Conservation (phyloP, 2,797 vertebrate species). For the Brachyalestes nurse region DNA sequence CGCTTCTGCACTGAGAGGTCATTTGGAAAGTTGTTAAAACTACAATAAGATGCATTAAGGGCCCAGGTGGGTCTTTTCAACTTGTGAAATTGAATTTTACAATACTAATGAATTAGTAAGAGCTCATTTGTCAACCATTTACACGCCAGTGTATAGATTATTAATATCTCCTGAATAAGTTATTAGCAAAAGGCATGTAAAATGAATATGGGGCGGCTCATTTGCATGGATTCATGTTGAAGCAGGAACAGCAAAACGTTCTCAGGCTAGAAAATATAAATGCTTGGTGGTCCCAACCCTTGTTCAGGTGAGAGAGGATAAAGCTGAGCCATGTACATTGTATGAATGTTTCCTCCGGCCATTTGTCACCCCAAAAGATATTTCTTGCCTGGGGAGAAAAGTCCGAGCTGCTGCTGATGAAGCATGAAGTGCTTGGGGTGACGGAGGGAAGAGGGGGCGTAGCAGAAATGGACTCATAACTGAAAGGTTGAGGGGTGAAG, state of each 20-base stretch:
- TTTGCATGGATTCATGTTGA: conserved; percentile 56
- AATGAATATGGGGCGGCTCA: conserved; percentile 64
- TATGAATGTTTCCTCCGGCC: conserved; percentile 55
- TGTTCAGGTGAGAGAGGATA: neutral
- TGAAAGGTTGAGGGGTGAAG: conserved; percentile 31
- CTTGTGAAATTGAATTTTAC: conserved; percentile 74
- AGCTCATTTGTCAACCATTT: conserved; percentile 78
- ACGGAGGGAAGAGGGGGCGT: conserved; percentile 21
- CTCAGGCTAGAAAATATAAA: conserved; percentile 14
- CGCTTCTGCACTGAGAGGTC: conserved; percentile 20
- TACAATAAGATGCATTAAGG: conserved; percentile 70
- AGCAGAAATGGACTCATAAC: conserved; percentile 35
- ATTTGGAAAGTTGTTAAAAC: conserved; percentile 53
- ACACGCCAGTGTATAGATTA: conserved; percentile 70
- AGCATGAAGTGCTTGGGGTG: conserved; percentile 37
- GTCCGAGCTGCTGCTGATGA: conserved; percentile 28
- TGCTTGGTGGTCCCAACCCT: neutral
- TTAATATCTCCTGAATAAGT: conserved; percentile 73
- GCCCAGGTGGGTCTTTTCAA: conserved; percentile 71
- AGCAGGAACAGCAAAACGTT: conserved; percentile 16
- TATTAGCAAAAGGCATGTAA: conserved; percentile 72
- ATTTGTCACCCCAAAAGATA: conserved; percentile 50
- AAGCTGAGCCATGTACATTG: conserved; percentile 52
- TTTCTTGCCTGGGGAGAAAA: conserved; percentile 47
- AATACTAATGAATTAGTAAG: conserved; percentile 79